A percentile compares a stretch with the other conserved stretches of the same genome.
These are phyloP conservation scores for Ditula angustiorana DNA, from an alignment of 2,888 invertebrate genomes.

Conservation along the genomic window DNA sequence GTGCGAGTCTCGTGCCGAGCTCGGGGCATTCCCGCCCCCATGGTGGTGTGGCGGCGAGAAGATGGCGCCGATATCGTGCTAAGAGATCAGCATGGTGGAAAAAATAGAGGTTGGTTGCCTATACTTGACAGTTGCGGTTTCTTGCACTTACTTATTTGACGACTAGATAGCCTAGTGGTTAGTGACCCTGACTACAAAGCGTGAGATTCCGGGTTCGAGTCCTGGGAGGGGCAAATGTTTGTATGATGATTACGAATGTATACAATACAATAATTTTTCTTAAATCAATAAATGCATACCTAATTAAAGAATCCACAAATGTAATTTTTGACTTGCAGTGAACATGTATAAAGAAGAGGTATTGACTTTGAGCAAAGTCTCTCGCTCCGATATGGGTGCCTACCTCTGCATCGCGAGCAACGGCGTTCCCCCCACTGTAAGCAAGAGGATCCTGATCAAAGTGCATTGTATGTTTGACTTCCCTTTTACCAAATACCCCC, in stretches of 20 bases:
- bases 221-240: no score
- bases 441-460: slow-evolving; percentile 94
- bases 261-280: background rate
- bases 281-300: background rate
- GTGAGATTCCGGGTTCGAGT: no score
- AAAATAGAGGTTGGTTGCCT: slow-evolving; percentile 80
- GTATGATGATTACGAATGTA: no score
- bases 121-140: background rate
- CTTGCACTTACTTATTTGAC: no score
- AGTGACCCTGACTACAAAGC: no score
- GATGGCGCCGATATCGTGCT: slow-evolving; percentile 92
- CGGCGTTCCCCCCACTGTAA: slow-evolving; percentile 94
- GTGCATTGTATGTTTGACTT: slow-evolving; percentile 93
- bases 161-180: no score
- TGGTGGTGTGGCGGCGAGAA: slow-evolving; percentile 93
- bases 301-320: background rate
- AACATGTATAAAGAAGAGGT: slow-evolving; percentile 90
- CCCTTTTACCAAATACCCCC: slow-evolving; percentile 28
- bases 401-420: slow-evolving; percentile 96
- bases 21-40: slow-evolving; percentile 91
- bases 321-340: slow-evolving; percentile 76
- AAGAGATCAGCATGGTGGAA: slow-evolving; percentile 88
- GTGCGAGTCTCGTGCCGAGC: slow-evolving; percentile 89
- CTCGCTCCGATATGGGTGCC: slow-evolving; percentile 95
- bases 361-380: slow-evolving; percentile 91